A percentile compares a stretch with the other conserved stretches of the same genome.
Evolutionary conservation across 2,797 vertebrate species (phyloP).

Genomic region (Rallus crepitans): DNA sequence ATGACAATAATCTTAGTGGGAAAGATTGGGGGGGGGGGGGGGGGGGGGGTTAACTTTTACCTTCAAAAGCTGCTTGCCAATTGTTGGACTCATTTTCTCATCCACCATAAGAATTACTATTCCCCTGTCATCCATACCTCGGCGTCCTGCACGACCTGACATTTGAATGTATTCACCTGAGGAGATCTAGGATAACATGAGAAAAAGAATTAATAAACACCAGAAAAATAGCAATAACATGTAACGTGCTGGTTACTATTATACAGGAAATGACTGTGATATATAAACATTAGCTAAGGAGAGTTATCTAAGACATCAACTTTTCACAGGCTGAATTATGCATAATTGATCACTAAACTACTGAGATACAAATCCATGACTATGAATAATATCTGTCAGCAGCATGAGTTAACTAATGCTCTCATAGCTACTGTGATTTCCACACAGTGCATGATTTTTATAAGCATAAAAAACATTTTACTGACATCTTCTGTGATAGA

Average conservation of each 20-base stretch:
- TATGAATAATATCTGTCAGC: neutral
- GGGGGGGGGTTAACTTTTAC: conserved; percentile 72
- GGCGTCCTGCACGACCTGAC: conserved; percentile 96
- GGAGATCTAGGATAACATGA: conserved; percentile 84
- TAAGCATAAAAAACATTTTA: neutral
- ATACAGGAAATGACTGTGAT: neutral
- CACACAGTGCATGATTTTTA: rapidly evolving
- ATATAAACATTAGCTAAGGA: neutral
- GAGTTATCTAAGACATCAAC: neutral
- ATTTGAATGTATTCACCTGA: conserved; percentile 99
- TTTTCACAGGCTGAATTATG: neutral
- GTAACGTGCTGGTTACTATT: neutral
- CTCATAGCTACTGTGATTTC: neutral
- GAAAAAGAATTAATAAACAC: neutral
- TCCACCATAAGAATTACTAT: conserved; percentile 99
- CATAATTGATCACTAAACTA: neutral
- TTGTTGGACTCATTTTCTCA: conserved; percentile 96
- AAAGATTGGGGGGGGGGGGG: neutral
- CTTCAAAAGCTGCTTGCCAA: conserved; percentile 97
- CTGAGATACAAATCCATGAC: neutral
- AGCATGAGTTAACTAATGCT: neutral
- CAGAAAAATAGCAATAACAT: neutral
- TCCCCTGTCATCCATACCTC: conserved; percentile 98
- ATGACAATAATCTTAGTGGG: neutral
- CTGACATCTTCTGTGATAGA: neutral